Conservation (phyloP, 2,113 vertebrate species). For the Indicator indicator region DNA sequence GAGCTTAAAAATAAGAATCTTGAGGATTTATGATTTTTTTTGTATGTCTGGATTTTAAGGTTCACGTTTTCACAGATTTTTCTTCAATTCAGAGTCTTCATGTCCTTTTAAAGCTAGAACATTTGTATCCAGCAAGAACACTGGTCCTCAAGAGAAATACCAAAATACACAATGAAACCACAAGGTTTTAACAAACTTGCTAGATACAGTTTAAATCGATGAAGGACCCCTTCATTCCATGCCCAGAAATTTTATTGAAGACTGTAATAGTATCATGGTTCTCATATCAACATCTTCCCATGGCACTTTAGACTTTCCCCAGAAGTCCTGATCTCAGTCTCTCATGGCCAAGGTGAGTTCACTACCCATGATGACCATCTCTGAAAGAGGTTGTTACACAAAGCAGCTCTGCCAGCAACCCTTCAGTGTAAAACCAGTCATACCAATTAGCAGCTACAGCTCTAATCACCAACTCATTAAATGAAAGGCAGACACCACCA, state of each 20-base stretch:
- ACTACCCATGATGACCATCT: background rate
- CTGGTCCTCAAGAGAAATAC: background rate
- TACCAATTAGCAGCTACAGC: background rate
- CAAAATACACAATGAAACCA: background rate
- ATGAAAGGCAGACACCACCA: background rate
- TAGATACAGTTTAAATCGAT: background rate
- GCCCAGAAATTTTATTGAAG: background rate
- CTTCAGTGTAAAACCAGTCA: background rate
- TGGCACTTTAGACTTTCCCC: background rate
- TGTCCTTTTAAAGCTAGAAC: background rate
- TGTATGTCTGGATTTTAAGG: background rate
- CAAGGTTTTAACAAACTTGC: background rate
- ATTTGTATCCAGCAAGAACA: background rate
- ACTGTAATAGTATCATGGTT: background rate
- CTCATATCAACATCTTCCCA: background rate
- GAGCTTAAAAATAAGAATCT: background rate
- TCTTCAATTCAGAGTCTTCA: background rate
- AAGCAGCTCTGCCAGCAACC: background rate
- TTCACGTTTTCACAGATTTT: background rate
- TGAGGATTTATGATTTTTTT: background rate
- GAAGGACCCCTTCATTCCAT: background rate
- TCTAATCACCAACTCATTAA: background rate
- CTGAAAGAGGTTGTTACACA: background rate
- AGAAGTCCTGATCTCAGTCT: background rate
- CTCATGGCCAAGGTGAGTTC: fast-evolving